phyloP scores from a whole-genome alignment of 2,888 invertebrate species.

The Tupiocoris notatus region DNA sequence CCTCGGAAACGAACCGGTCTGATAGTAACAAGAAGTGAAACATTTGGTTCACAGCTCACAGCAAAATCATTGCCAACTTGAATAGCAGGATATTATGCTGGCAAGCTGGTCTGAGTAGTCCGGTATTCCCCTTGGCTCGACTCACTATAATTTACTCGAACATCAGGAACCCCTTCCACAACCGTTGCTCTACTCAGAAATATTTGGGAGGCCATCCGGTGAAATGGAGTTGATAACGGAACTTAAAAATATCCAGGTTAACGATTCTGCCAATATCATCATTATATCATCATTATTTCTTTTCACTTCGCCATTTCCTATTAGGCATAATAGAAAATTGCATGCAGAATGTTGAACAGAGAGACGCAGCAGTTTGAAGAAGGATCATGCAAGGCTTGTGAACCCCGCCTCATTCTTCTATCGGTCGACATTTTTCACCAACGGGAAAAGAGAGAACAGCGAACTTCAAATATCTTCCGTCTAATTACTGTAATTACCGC shows the following conservation, averaged over 20 bases:
- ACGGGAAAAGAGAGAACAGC: too few relatives aligned
- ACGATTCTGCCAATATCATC: background rate
- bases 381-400: too few relatives aligned
- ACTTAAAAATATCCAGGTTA: background rate
- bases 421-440: too few relatives aligned
- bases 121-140: too few relatives aligned
- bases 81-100: background rate
- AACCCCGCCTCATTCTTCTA: too few relatives aligned
- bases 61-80: background rate
- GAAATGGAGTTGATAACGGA: background rate
- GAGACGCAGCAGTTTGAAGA: background rate
- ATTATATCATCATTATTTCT: too few relatives aligned
- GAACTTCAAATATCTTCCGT: too few relatives aligned
- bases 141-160: background rate
- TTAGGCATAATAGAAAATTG: too few relatives aligned
- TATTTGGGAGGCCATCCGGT: background rate
- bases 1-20: background rate
- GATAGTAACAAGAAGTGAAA: background rate
- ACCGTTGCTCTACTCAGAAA: background rate
- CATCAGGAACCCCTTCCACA: background rate
- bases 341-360: background rate
- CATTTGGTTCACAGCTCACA: background rate
- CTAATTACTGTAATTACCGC: too few relatives aligned
- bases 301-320: too few relatives aligned
- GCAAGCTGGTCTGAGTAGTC: background rate